Percentiles rank a stretch among this genome's conserved stretches.
Evolutionary conservation across 2,888 invertebrate species (phyloP).

Genomic region (Neoascia interrupta): DNA sequence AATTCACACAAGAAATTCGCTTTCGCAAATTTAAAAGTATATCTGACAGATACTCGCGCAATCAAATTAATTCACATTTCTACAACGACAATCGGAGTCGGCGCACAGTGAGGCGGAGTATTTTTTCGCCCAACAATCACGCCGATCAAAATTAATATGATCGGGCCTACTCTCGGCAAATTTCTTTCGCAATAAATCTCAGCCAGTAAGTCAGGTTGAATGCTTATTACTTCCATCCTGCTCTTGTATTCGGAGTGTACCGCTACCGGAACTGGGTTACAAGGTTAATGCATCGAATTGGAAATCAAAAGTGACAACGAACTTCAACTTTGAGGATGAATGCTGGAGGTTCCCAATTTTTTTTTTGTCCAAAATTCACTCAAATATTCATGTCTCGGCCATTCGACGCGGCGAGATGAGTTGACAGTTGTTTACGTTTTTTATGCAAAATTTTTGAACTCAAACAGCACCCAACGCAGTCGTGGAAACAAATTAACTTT

Average conservation of each 20-base stretch:
- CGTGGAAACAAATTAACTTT: constrained; percentile 59
- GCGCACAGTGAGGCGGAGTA: not conserved
- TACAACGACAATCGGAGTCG: constrained; percentile 9
- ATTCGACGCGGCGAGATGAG: constrained; percentile 21
- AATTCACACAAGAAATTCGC: constrained; percentile 17
- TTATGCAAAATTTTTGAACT: constrained; percentile 44
- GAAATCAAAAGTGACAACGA: constrained; percentile 61
- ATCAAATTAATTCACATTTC: constrained; percentile 24
- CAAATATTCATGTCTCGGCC: constrained; percentile 32
- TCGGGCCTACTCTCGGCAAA: constrained; percentile 10
- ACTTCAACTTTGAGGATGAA: not conserved
- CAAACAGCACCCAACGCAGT: constrained; percentile 21
- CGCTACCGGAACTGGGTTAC: constrained; percentile 32
- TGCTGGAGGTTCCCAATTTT: constrained; percentile 18
- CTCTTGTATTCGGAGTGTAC: constrained; percentile 7
- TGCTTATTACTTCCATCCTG: constrained; percentile 24
- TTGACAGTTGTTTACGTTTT: constrained; percentile 18
- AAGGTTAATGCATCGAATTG: constrained; percentile 50
- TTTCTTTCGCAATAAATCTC: constrained; percentile 35
- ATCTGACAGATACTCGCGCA: not conserved
- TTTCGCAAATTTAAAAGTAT: constrained; percentile 1
- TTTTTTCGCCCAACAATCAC: constrained; percentile 17
- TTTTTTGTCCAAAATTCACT: constrained; percentile 12
- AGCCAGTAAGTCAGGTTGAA: constrained; percentile 1
- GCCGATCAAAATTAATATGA: constrained; percentile 17